Evolutionary conservation across 35 echinoderm and acorn worm genomes (phyloP).

Genomic region (Ophioderma brevispina): DNA sequence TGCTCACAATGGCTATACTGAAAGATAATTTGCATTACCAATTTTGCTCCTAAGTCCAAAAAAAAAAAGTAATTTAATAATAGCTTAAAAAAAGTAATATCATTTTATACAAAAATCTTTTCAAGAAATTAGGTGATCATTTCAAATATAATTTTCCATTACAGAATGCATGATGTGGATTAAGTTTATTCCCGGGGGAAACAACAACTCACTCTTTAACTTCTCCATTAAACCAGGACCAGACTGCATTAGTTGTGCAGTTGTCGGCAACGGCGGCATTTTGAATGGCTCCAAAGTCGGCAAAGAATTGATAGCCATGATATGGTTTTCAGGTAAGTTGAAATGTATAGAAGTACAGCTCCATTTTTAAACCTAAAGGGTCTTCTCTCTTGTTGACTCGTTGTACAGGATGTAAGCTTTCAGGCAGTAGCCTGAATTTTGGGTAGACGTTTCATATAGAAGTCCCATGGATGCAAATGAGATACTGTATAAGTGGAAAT

Average conservation of each 20-base stretch:
- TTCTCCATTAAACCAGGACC: slow-evolving; percentile 21
- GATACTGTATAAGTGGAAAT: no score
- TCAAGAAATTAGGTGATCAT: neutral
- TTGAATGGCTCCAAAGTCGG: slow-evolving; percentile 86
- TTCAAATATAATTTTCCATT: neutral
- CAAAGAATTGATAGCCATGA: slow-evolving; percentile 85
- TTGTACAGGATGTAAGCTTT: no score
- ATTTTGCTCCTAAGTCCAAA: no score
- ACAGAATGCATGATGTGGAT: slow-evolving; percentile 10
- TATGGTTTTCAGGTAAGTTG: slow-evolving; percentile 75
- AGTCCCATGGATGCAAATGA: no score
- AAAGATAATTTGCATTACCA: neutral
- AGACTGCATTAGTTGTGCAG: slow-evolving; percentile 81
- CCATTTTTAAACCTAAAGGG: no score
- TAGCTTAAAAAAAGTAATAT: neutral
- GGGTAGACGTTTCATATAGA: no score
- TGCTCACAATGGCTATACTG: neutral
- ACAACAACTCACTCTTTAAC: slow-evolving; percentile 44
- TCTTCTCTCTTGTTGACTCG: no score
- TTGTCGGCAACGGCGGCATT: slow-evolving; percentile 86
- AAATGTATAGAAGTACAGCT: no score
- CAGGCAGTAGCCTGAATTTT: no score
- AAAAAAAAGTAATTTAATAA: no score
- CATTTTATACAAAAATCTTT: neutral
- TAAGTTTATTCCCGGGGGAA: slow-evolving; percentile 8